Evolutionary conservation across 2,888 invertebrate genomes (phyloP).

Genomic region (Drosophila rubida): DNA sequence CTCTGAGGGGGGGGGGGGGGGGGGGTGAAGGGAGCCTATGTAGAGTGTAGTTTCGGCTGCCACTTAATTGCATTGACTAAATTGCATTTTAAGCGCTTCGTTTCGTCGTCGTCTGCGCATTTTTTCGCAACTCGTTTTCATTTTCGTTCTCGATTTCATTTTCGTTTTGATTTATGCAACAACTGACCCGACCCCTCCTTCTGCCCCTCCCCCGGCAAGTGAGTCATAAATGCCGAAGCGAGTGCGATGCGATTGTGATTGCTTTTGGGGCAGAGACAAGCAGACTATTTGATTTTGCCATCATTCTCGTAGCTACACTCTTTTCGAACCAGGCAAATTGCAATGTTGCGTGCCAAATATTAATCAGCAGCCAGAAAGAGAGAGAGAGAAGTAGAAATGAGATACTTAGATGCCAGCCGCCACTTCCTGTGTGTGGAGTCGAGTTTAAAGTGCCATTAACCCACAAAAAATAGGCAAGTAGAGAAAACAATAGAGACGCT

Average conservation of each 20-base stretch:
- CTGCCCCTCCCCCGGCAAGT: neutral
- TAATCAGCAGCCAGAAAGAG: conserved; percentile 52
- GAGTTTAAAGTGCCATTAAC: conserved; percentile 78
- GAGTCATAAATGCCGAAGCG: conserved; percentile 25
- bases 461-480: conserved; percentile 61
- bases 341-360: conserved; percentile 78
- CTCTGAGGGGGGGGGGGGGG: no score
- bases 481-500: neutral
- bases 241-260: neutral
- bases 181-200: no score
- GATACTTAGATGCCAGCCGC: conserved; percentile 30
- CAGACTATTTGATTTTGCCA: neutral
- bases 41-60: neutral
- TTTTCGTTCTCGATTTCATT: conserved; percentile 33
- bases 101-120: conserved; percentile 27
- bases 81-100: conserved; percentile 70
- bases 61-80: conserved; percentile 72
- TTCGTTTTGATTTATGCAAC: conserved; percentile 30
- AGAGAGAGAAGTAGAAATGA: conserved; percentile 26
- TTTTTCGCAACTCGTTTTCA: conserved; percentile 27
- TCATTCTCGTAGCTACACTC: conserved; percentile 7
- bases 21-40: neutral
- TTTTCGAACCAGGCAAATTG: conserved; percentile 52
- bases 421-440: conserved; percentile 58
- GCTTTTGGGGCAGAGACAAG: neutral